A percentile compares a stretch with the other conserved stretches of the same genome.
Evolutionary conservation across 1,140 invertebrate genomes (phyloP).

Genomic region (Bombus affinis): DNA sequence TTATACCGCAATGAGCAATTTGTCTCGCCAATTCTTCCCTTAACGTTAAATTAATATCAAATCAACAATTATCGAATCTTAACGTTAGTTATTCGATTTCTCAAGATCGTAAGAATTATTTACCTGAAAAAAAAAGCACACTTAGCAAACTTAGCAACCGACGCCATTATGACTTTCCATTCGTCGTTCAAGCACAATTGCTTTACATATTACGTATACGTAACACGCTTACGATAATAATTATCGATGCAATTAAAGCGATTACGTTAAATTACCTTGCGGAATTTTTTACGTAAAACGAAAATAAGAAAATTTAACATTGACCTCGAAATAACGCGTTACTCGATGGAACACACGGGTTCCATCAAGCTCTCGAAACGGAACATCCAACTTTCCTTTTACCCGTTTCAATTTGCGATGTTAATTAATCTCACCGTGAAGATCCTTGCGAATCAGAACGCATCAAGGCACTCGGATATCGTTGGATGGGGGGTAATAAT

Average conservation of each 20-base stretch:
- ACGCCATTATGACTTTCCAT: too few species aligned
- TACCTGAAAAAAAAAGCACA: too few species aligned
- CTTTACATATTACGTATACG: too few species aligned
- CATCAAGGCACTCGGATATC: not conserved
- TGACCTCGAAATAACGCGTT: not conserved
- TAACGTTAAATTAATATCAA: too few species aligned
- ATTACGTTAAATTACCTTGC: too few species aligned
- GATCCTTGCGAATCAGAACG: slow-evolving; percentile 5
- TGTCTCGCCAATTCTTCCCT: too few species aligned
- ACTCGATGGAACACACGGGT: too few species aligned
- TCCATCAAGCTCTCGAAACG: not conserved
- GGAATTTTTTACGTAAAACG: not conserved
- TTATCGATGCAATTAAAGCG: not conserved
- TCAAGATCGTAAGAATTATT: too few species aligned
- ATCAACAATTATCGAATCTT: too few species aligned
- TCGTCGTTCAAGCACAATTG: not conserved
- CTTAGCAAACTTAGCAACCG: too few species aligned
- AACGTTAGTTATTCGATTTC: too few species aligned
- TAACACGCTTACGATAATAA: not conserved
- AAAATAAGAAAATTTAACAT: not conserved
- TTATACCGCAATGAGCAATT: too few species aligned
- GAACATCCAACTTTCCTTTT: slow-evolving; percentile 6
- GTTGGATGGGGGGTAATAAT: not conserved
- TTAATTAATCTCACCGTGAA: slow-evolving; percentile 6
- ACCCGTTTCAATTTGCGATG: not conserved